phyloP scores from a whole-genome alignment of 2,888 invertebrate species.

The Sarcophaga carnaria region DNA sequence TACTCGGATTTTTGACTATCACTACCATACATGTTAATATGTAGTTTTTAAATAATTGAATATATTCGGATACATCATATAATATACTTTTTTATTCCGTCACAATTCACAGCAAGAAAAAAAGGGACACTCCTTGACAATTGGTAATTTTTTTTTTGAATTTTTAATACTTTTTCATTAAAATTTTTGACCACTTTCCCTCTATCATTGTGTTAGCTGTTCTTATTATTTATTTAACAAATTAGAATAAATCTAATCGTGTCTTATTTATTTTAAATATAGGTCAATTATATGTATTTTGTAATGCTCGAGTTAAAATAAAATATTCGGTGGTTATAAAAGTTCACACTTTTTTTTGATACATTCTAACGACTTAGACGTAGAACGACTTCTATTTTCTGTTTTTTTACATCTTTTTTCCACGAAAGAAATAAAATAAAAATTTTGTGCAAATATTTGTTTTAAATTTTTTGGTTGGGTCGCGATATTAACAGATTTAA shows the following conservation, averaged over 20 bases:
- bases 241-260: not conserved
- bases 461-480: slow-evolving; percentile 39
- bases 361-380: not conserved
- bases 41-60: no score
- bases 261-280: not conserved
- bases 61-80: no score
- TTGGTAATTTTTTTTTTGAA: no score
- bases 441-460: slow-evolving; percentile 53
- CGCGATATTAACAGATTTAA: slow-evolving; percentile 41
- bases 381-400: not conserved
- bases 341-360: slow-evolving; percentile 35
- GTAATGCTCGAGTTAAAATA: not conserved
- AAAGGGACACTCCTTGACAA: not conserved
- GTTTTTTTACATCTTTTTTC: not conserved
- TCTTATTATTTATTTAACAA: not conserved
- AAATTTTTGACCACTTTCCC: not conserved
- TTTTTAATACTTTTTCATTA: not conserved
- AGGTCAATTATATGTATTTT: slow-evolving; percentile 11
- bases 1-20: no score
- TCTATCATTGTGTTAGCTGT: not conserved
- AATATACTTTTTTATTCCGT: no score
- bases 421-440: slow-evolving; percentile 3
- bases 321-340: not conserved
- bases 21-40: no score
- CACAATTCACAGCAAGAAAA: no score